Base-by-base conservation (phyloP, 2,113 vertebrate genomes). In the Vireo altiloquus region DNA sequence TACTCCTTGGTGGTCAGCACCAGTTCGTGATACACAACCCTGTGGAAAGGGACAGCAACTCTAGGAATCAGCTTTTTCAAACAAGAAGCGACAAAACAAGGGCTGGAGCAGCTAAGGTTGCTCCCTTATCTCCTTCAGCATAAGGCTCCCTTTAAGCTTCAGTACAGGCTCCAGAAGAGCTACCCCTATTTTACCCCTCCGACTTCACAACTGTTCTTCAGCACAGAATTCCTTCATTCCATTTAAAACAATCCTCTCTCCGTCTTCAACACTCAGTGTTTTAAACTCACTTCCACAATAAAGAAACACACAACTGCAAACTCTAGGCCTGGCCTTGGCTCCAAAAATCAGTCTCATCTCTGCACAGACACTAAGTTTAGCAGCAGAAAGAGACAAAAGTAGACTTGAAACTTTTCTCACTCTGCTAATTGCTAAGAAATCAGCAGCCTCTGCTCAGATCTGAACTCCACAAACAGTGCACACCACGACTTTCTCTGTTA, bases 1-100 rank as follows among this genome's bases (percentile, higher is more conserved):
- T 99, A 99, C 25, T 99, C 99, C 95, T 99, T 99, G 30, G 99
- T 99, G 84, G 99, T 99, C 90, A 99, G 97, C 92, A 99, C 99
- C 96, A 99, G 93, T 57, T 99, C 99, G 0, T 99, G 99, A 92
- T 99, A 99, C 20, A 99, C 99, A 17, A 99, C 99, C 99, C 99
- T 99, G 56, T 0, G 5, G 17, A 19, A 76, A 56, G 52, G 47
- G 47, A 87, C 15, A 76, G 39, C 33, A 40, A 2, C 1, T 5
- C 1, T 19, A 16, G 13, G 66, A 13, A 49, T 24, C 1, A 10
- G 8, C 0, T 21, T 18, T 27, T 39, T 27, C 52, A 42, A 61
- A 59, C 12, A 70, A 23, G 10, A 25, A 25, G 18, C 10, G 7
- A 50, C 21, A 63, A 37, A 30, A 18, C 21, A 37, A 84, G 31